Conservation (phyloP, 2,113 vertebrate species). For the Zosterops pallidus region DNA sequence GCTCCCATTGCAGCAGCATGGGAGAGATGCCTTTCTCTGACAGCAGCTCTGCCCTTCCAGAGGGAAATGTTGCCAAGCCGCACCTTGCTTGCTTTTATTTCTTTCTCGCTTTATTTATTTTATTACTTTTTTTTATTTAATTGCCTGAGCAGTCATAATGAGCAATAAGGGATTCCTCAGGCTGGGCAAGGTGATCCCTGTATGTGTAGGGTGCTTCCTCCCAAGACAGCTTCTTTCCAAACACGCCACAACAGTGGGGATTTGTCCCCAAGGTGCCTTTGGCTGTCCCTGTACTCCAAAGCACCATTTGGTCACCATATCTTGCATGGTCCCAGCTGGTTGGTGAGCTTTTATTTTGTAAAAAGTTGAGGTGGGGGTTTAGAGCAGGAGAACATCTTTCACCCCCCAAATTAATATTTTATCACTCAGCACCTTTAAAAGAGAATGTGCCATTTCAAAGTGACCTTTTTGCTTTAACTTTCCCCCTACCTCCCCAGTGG, state of each 20-base stretch:
- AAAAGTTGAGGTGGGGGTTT: accelerated
- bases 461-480: not conserved
- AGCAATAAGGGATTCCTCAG: not conserved
- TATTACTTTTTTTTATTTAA: not conserved
- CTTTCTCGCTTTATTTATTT: not conserved
- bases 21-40: not conserved
- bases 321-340: not conserved
- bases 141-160: not conserved
- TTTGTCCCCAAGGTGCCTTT: not conserved
- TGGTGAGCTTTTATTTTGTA: not conserved
- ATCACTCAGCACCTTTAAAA: not conserved
- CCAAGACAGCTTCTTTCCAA: not conserved
- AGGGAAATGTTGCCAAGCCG: not conserved
- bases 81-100: not conserved
- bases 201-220: not conserved
- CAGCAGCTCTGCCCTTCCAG: not conserved
- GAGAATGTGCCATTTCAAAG: not conserved
- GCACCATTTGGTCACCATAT: not conserved
- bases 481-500: accelerated
- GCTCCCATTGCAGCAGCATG: not conserved
- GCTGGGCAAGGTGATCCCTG: not conserved
- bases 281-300: accelerated
- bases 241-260: accelerated
- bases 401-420: not conserved
- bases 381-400: not conserved